Base-by-base conservation (phyloP, 1,140 invertebrate species). In the Conus ventricosus region DNA sequence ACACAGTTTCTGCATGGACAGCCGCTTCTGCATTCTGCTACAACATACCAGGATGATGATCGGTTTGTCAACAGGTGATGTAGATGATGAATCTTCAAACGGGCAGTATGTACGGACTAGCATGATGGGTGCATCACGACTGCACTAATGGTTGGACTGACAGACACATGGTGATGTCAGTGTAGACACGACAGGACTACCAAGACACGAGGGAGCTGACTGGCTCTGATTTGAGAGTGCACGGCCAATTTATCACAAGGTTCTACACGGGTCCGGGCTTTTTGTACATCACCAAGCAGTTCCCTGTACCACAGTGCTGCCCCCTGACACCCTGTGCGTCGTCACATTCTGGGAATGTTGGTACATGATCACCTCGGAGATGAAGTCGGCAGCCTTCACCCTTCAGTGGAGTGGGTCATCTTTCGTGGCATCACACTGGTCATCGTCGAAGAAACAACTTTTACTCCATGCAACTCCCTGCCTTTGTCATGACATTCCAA, bases 121-220 rank as follows among this genome's bases (percentile, higher is more conserved):
- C 8, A 60, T 60, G 57, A 60, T 11, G 57, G 57, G 57, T 60
- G 57, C 57, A 60, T 60, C 57, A 60, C 57, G 15, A 60, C 57
- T 60, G 57, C 57, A 60, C 57, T 60, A 60, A 60, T 15, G 57
- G 57, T 60, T 60, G 57, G 57, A 60, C 57, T 57, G 57, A 60
- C 57, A 15, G 39, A 39, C 57, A 60, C 15, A 15, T 60, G 57
- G 23, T 71, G 67, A 23, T n/a, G 67, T 71, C 15, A 1, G 67
- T 71, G 67, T 71, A 71, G 67, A 71, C 67, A 71, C 67, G 7
- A n/a, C 67, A 71, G 25, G 76, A 78, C 76, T 78, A 78, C 76
- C 76, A 78, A 78, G 76, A 78, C 76, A 78, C 76, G 51, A 78
- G 76, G 76, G 76, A 51, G 76, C 39, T 78, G 25, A 11, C 7